Base-by-base conservation (phyloP, 2,797 vertebrate genomes). In the Gephyroberyx darwinii region DNA sequence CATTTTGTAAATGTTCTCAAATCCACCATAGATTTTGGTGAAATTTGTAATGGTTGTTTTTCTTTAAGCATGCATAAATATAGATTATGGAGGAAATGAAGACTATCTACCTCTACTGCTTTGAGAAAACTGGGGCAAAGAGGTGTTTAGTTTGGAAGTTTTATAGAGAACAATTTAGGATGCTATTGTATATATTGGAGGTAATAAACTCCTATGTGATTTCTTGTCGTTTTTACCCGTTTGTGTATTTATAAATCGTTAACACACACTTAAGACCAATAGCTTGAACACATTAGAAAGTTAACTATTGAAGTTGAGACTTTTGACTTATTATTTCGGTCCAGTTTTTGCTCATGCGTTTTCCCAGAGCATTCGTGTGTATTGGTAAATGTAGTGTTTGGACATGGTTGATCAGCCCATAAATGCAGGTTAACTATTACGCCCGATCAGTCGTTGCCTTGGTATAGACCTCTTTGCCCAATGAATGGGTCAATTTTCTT, bases 141-240 rank as follows among this genome's bases (percentile, higher is more conserved):
- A 47, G 20, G 48, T 30, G 20, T 30, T 37, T 41, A 37, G 9
- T 3, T 45, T 63, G 66, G 19, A 53, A 60, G 17, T 86, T 84
- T 82, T 39, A 19, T 39, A 61, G 14, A 0, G 12, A 61, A 58
- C 30, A 31, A 8, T 7, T n/a, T 4, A 1, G 13, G 12, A 39
- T 71, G 74, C 41, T 64, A 2, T 33, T 82, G 51, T 52, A 75
- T 72, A 68, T 39, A 33, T 60, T 69, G n/a, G 65, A 41, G 80
- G 50, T 31, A 82, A 71, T 83, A 80, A 76, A 77, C 4, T 16
- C 53, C 16, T 71, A 58, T 13, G 1, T 4, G 35, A 41, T 5
- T 41, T 3, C 16, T 47, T 45, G 8, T 43, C 41, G 8, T 7
- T 54, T 71, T 39, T 62, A 43, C 17, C 12, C 1, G 2, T 69